These are phyloP conservation scores for Athene cunicularia DNA, from an alignment of 2,113 vertebrate genomes.

Conservation along the genomic window DNA sequence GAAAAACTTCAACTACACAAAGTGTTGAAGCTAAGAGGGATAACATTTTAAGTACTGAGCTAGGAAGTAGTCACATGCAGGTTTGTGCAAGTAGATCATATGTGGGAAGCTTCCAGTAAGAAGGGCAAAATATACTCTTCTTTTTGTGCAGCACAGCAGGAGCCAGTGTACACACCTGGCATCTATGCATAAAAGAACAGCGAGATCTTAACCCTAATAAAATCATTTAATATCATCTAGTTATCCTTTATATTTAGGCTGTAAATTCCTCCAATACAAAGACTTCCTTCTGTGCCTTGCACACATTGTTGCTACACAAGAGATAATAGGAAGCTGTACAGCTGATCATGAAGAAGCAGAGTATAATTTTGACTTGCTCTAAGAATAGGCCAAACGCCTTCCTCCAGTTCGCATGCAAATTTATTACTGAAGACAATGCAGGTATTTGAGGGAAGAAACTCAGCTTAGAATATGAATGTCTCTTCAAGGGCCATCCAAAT, in stretches of 20 bases:
- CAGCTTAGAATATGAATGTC: not conserved
- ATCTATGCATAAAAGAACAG: not conserved
- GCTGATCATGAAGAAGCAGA: not conserved
- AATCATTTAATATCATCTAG: not conserved
- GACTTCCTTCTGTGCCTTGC: not conserved
- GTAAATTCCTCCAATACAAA: not conserved
- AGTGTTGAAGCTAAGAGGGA: not conserved
- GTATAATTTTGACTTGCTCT: not conserved
- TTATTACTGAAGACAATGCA: slow-evolving; percentile 8
- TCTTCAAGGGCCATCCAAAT: not conserved
- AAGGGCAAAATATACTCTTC: not conserved
- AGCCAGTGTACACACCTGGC: not conserved
- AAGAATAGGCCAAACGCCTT: slow-evolving; percentile 44
- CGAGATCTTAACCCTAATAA: not conserved
- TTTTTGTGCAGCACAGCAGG: not conserved
- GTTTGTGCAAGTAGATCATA: not conserved
- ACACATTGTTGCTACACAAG: not conserved
- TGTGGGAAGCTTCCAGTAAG: not conserved
- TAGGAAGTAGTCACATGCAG: not conserved
- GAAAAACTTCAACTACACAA: not conserved
- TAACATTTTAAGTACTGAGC: not conserved
- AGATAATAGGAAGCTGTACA: not conserved
- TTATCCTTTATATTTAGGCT: not conserved
- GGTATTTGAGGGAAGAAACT: not conserved
- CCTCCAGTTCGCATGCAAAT: slow-evolving; percentile 35